phyloP scores from a whole-genome alignment of 2,888 invertebrate genomes.

The Himalopsyche japonica region DNA sequence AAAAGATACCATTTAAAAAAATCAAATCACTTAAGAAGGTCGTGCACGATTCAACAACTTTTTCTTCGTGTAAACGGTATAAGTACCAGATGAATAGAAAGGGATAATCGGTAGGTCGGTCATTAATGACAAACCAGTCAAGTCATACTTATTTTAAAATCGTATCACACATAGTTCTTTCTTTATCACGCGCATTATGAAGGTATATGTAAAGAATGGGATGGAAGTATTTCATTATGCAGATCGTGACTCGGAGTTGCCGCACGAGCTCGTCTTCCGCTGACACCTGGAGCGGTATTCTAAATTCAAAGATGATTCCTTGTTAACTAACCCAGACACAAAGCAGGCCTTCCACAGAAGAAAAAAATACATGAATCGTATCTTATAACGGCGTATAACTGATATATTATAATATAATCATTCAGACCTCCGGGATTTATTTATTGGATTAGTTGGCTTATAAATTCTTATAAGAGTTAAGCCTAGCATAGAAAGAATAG shows the following conservation, averaged over 20 bases:
- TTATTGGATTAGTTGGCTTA: too few species aligned
- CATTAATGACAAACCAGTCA: conserved; percentile 25
- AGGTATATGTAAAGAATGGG: not conserved
- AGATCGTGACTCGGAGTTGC: conserved; percentile 13
- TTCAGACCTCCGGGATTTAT: too few species aligned
- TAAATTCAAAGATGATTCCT: conserved; percentile 6
- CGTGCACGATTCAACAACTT: conserved; percentile 18
- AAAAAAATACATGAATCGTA: not conserved
- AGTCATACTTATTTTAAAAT: conserved; percentile 16
- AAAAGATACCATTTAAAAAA: not conserved
- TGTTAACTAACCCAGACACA: conserved; percentile 15
- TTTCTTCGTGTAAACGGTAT: conserved; percentile 7
- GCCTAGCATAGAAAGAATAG: too few species aligned
- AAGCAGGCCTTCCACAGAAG: not conserved
- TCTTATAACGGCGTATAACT: not conserved
- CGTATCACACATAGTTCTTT: not conserved
- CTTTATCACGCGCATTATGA: not conserved
- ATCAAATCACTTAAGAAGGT: conserved; percentile 11
- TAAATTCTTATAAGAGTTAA: too few species aligned
- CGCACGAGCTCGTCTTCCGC: conserved; percentile 29
- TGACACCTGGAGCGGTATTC: conserved; percentile 27
- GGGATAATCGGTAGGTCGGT: conserved; percentile 28
- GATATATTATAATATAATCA: too few species aligned
- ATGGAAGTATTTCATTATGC: not conserved
- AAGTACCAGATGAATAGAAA: conserved; percentile 20